Percentiles rank a stretch among this genome's conserved stretches.
Evolutionary conservation across 2,888 invertebrate genomes (phyloP).

Genomic region (Acheta domesticus): DNA sequence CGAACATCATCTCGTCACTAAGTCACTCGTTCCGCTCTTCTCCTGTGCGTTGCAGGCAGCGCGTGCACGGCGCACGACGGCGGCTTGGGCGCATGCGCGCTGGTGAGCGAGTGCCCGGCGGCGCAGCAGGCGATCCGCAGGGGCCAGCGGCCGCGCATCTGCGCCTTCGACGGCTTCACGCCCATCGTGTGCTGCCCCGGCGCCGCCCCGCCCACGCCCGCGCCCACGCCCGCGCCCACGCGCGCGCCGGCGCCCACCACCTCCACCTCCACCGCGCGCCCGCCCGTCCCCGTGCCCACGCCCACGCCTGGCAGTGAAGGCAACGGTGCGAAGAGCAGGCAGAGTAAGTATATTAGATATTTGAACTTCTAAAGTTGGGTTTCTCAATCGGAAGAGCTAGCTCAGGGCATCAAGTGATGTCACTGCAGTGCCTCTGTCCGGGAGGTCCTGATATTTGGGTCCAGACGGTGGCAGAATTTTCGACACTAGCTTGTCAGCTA

Average conservation of each 20-base stretch:
- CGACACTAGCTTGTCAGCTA: no score
- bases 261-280: background rate
- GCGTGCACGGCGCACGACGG: background rate
- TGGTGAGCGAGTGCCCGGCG: background rate
- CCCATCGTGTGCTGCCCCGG: slow-evolving; percentile 45
- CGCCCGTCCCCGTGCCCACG: background rate
- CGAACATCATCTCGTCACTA: no score
- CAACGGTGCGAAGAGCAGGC: slow-evolving; percentile 19
- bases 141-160: slow-evolving; percentile 36
- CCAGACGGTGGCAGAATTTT: no score
- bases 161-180: slow-evolving; percentile 40
- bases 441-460: no score
- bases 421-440: no score
- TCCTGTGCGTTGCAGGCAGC: background rate
- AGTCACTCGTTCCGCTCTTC: no score
- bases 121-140: background rate
- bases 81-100: background rate
- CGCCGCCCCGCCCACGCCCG: background rate
- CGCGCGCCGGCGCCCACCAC: background rate
- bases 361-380: no score
- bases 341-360: background rate
- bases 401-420: no score
- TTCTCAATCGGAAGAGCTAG: no score
- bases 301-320: background rate
- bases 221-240: background rate